Evolutionary conservation across 2,888 invertebrate species (phyloP).

Genomic region (Epinotia nisella): DNA sequence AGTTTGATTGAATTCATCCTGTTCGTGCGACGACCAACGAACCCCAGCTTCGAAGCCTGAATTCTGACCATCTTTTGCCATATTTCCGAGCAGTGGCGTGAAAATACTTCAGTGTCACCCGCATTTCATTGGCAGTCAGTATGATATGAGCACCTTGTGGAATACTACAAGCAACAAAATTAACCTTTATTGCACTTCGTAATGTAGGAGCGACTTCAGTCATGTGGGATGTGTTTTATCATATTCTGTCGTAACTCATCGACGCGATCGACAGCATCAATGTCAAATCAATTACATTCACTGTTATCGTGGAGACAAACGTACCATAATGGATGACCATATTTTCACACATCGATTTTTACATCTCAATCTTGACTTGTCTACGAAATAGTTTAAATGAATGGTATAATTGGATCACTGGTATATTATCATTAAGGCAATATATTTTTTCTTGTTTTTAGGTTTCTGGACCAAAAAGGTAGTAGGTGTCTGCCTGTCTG

Average conservation of each 20-base stretch:
- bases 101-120: conserved; percentile 14
- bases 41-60: no score
- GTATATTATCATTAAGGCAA: no score
- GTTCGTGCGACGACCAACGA: no score
- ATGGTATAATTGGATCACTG: no score
- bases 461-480: no score
- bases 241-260: conserved; percentile 57
- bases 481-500: no score
- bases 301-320: conserved; percentile 61
- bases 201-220: conserved; percentile 22
- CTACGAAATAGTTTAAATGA: no score
- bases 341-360: neutral
- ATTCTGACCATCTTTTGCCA: no score
- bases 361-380: neutral
- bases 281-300: conserved; percentile 72
- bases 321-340: conserved; percentile 18
- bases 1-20: no score
- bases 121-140: conserved; percentile 27
- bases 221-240: conserved; percentile 16
- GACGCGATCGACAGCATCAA: conserved; percentile 66
- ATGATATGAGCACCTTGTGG: conserved; percentile 7
- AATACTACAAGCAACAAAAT: conserved; percentile 19
- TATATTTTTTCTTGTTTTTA: no score
- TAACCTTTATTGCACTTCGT: conserved; percentile 27
- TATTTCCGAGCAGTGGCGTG: no score